Evolutionary conservation across 1,140 invertebrate species (phyloP).

Genomic region (Euura lappo): DNA sequence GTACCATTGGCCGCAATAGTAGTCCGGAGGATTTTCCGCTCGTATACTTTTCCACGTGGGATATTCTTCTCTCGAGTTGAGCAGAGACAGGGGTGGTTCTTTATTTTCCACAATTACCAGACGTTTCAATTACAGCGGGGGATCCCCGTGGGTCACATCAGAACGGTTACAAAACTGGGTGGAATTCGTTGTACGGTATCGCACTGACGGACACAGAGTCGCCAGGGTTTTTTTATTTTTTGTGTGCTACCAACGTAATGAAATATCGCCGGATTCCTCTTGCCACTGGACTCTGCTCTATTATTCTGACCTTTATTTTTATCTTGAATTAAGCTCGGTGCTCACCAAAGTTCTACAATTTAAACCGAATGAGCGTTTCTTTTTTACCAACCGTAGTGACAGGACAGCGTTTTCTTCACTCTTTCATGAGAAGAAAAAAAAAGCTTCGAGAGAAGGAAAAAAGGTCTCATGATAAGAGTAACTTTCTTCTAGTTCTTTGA

Average conservation of each 20-base stretch:
- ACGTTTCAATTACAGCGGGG: neutral
- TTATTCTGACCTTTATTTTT: too few relatives aligned
- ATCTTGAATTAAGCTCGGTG: too few relatives aligned
- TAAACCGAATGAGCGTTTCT: too few relatives aligned
- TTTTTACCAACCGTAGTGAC: too few relatives aligned
- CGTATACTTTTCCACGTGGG: too few relatives aligned
- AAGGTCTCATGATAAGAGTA: too few relatives aligned
- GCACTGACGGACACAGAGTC: neutral
- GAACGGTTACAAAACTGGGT: neutral
- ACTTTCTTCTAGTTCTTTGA: too few relatives aligned
- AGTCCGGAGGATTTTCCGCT: too few relatives aligned
- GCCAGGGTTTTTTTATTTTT: neutral
- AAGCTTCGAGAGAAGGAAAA: too few relatives aligned
- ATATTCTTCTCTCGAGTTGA: neutral
- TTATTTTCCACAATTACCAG: slow-evolving; percentile 2
- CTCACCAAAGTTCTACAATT: too few relatives aligned
- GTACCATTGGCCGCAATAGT: too few relatives aligned
- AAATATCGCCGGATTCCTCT: neutral
- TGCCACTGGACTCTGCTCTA: too few relatives aligned
- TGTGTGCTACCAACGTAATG: neutral
- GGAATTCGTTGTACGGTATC: neutral
- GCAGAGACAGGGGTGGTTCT: neutral
- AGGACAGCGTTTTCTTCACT: neutral
- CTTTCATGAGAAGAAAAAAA: neutral
- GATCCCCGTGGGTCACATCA: neutral